phyloP scores from a whole-genome alignment of 2,113 vertebrate species.

The Scolopax mira region DNA sequence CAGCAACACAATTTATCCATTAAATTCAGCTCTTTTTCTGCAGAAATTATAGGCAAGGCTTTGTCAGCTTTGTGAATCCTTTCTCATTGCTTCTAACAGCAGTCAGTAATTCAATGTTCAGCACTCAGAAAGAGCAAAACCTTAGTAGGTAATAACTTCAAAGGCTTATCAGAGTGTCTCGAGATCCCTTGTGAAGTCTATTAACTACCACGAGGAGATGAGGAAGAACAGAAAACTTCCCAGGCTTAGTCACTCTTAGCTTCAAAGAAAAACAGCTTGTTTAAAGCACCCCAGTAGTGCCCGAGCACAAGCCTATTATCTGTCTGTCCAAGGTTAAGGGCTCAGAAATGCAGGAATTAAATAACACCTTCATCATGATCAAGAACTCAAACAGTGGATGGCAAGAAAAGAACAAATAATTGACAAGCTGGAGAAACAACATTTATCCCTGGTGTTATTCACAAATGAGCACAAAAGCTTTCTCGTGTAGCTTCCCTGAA shows the following conservation, averaged over 20 bases:
- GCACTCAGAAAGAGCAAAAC: neutral
- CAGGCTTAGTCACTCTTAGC: neutral
- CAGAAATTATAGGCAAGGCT: constrained; percentile 19
- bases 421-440: neutral
- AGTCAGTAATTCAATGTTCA: neutral
- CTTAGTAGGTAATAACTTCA: constrained; percentile 11
- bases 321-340: neutral
- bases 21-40: neutral
- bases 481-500: neutral
- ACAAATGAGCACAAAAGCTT: neutral
- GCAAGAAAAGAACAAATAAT: constrained; percentile 17
- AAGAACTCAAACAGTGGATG: neutral
- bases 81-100: neutral
- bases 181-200: neutral
- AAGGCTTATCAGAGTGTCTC: neutral
- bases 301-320: neutral
- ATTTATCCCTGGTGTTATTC: neutral
- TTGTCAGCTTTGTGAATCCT: neutral
- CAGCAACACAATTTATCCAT: constrained; percentile 40
- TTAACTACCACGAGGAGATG: constrained; percentile 2
- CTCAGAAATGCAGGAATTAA: constrained; percentile 8
- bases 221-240: constrained; percentile 3
- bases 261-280: constrained; percentile 34
- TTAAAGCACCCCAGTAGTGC: neutral
- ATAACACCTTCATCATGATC: neutral